Conservation (phyloP, 2,113 vertebrate species). For the Varanus salvator region DNA sequence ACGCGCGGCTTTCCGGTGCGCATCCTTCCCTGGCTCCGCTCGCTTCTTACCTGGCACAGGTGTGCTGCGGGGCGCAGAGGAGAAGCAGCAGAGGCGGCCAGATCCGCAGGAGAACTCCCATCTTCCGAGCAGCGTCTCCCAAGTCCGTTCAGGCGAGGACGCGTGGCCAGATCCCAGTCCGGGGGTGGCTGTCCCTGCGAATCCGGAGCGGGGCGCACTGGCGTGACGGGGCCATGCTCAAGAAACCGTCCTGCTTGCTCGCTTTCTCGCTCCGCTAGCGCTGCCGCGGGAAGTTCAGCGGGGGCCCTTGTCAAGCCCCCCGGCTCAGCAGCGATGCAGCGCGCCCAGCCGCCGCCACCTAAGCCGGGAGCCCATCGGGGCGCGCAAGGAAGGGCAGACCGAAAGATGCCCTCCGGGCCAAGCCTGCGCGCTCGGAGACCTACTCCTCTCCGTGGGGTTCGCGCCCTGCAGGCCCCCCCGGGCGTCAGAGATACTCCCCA, state of each 20-base stretch:
- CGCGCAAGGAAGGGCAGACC: background rate
- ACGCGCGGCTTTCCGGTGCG: background rate
- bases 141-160: background rate
- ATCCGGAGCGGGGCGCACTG: too few species aligned
- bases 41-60: conserved; percentile 76
- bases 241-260: too few species aligned
- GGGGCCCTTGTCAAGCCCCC: background rate
- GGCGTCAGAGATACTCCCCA: too few species aligned
- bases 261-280: conserved; percentile 45
- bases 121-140: conserved; percentile 50
- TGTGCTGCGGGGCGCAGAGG: conserved; percentile 71
- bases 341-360: conserved; percentile 3
- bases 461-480: background rate
- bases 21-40: background rate
- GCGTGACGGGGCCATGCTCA: conserved; percentile 16
- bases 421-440: background rate
- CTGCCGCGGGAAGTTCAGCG: conserved; percentile 50
- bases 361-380: background rate
- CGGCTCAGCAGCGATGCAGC: conserved; percentile 45
- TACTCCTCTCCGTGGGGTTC: background rate
- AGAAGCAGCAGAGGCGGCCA: conserved; percentile 70
- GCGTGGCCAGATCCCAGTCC: background rate
- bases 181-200: background rate
- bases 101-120: conserved; percentile 72
- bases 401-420: conserved; percentile 1